Evolutionary conservation across 2,797 vertebrate genomes (phyloP), one percentile per base, ranked within the genome.

Genomic region (Sebastes nivosus): DNA sequence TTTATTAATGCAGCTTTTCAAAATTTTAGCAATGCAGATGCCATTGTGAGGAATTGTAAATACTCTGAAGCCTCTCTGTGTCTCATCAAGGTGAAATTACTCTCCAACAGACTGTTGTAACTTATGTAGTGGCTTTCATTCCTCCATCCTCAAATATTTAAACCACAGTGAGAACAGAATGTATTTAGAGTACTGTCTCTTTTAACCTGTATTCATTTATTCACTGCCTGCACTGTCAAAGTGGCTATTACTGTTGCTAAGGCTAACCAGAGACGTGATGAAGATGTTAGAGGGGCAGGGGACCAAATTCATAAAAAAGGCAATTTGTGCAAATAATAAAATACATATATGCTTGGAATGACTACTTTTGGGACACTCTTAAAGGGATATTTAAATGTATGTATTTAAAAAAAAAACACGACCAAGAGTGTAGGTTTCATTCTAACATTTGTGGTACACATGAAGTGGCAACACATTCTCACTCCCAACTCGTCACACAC

Each of bases 1-100:
- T 24, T 3, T 78, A 36, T 4, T 83, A 36, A 77, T 42, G 81
- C 65, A 82, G 25, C 61, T 34, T 54, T 54, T 83, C 64, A 79
- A 63, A 61, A 2, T 76, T 68, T 72, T n/a, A 65, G 46, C 7
- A 55, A 55, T 46, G 30, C 50, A 18, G 22, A 69, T 67, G 71
- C 55, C 3, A 1, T 34, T 34, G 72, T 76, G 68, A 79, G 36
- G 11, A 70, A 68, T 6, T 55, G 46, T 22, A 38, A 61, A 54
- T 22, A 75, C 67, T 30, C 57, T 57, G 11, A 58, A 38, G 68
- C 34, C 55, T 55, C 50, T 46, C 29, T 68, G 20, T 30, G n/a
- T 36, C 72, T 72, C 61, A 30, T 71, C 32, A 67, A 55, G 58
- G 11, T 30, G 57, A 64, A 9, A 72, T 63, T 22, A 7, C 32